Evolutionary conservation across 2,888 invertebrate species (phyloP).

Genomic region (Drosophila fulvimacula): DNA sequence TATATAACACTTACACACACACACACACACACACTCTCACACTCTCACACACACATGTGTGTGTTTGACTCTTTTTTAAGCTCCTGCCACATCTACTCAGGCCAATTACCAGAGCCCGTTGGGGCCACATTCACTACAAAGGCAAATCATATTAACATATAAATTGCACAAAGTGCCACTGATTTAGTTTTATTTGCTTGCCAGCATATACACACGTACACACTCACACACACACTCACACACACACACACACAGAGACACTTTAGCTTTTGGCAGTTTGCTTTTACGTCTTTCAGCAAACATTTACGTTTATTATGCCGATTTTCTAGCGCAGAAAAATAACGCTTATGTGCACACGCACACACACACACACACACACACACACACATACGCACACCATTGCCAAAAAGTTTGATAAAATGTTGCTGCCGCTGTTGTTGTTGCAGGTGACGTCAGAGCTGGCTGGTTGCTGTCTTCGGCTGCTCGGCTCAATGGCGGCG

Average conservation of each 20-base stretch:
- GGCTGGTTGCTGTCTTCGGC: slow-evolving; percentile 11
- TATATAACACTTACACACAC: slow-evolving; percentile 16
- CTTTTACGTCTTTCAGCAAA: slow-evolving; percentile 71
- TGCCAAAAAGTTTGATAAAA: slow-evolving; percentile 44
- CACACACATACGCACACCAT: slow-evolving; percentile 4
- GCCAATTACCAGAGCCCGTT: slow-evolving; percentile 60
- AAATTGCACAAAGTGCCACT: slow-evolving; percentile 79
- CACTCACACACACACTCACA: slow-evolving; percentile 7
- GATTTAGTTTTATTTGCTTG: slow-evolving; percentile 69
- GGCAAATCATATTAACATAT: slow-evolving; percentile 79
- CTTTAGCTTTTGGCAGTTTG: slow-evolving; percentile 57
- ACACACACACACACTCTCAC: slow-evolving; percentile 1
- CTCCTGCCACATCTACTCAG: slow-evolving; percentile 12
- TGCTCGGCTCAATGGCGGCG: slow-evolving; percentile 48
- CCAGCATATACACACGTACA: slow-evolving; percentile 22
- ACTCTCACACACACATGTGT: background rate
- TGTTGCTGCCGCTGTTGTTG: slow-evolving; percentile 36
- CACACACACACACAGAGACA: slow-evolving; percentile 2
- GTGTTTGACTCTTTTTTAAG: slow-evolving; percentile 9
- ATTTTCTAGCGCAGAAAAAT: slow-evolving; percentile 82
- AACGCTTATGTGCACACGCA: slow-evolving; percentile 70
- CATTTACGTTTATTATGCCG: slow-evolving; percentile 80
- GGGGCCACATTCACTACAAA: slow-evolving; percentile 66
- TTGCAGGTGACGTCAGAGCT: slow-evolving; percentile 54
- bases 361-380: slow-evolving; percentile 22